Evolutionary conservation across 2,888 invertebrate species (phyloP).

Genomic region (Rotaria socialis): DNA sequence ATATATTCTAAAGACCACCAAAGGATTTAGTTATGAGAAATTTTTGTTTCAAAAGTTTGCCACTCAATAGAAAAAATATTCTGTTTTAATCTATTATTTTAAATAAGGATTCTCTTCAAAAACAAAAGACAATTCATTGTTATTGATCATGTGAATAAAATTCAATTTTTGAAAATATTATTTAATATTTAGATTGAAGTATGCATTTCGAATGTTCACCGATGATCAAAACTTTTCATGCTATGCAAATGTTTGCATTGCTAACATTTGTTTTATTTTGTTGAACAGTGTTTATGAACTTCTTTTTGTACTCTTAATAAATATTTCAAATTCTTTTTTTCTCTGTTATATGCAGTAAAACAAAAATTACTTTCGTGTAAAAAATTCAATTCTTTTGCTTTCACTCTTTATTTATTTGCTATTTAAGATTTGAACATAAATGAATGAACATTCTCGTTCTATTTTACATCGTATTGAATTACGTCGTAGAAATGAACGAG

Average conservation of each 20-base stretch:
- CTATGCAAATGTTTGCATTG: background rate
- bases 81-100: no score
- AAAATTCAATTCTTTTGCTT: background rate
- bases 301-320: background rate
- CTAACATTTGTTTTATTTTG: background rate
- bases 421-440: background rate
- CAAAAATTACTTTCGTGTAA: background rate
- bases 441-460: background rate
- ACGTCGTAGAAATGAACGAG: background rate
- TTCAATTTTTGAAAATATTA: no score
- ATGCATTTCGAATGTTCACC: background rate
- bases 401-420: background rate
- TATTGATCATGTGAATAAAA: no score
- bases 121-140: no score
- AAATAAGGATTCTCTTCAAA: no score
- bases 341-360: background rate
- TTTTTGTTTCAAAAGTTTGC: no score
- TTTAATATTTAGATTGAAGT: slow-evolving; percentile 21
- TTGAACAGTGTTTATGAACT: slow-evolving; percentile 5
- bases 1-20: no score
- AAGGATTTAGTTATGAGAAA: no score
- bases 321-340: background rate
- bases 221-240: background rate
- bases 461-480: slow-evolving; percentile 26
- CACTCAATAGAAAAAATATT: no score